phyloP scores from a whole-genome alignment of 64 coral and sea anemone genomes.

The Stichodactyla helianthus region DNA sequence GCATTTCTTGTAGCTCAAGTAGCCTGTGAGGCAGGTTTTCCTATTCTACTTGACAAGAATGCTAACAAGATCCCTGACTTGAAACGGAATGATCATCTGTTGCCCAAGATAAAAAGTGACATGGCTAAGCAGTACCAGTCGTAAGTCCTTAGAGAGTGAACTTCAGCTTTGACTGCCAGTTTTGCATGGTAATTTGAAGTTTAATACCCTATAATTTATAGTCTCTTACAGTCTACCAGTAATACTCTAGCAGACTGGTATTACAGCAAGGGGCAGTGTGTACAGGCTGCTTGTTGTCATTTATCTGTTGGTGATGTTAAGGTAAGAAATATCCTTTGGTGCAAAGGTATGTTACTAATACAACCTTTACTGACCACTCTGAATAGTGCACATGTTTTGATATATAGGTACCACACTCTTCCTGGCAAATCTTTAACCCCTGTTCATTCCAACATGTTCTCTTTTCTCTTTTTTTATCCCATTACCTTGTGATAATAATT shows the following conservation, averaged over 20 bases:
- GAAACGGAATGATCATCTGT: conserved; percentile 44
- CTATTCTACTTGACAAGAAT: conserved; percentile 34
- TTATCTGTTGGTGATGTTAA: conserved; percentile 80
- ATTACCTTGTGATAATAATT: background rate
- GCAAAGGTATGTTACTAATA: background rate
- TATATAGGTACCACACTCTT: too few relatives aligned
- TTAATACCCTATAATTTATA: conserved; percentile 3
- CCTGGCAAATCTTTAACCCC: too few relatives aligned
- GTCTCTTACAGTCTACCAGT: conserved; percentile 70
- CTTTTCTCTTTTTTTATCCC: too few relatives aligned
- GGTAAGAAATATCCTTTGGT: conserved; percentile 17
- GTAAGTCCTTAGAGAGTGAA: background rate
- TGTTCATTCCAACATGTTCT: too few relatives aligned
- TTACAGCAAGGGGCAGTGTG: conserved; percentile 78
- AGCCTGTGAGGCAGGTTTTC: conserved; percentile 67
- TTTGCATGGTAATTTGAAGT: background rate
- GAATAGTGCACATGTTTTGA: too few relatives aligned
- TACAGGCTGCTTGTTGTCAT: conserved; percentile 84
- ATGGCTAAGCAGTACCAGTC: conserved; percentile 7
- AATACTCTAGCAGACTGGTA: conserved; percentile 82
- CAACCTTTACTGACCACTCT: too few relatives aligned
- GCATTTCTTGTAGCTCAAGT: conserved; percentile 83
- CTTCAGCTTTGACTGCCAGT: too few relatives aligned
- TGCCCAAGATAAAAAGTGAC: background rate
- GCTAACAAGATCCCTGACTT: conserved; percentile 46